Evolutionary conservation across 2,113 vertebrate genomes (phyloP), one percentile per base, ranked within the genome.

Genomic region (Bucco capensis): DNA sequence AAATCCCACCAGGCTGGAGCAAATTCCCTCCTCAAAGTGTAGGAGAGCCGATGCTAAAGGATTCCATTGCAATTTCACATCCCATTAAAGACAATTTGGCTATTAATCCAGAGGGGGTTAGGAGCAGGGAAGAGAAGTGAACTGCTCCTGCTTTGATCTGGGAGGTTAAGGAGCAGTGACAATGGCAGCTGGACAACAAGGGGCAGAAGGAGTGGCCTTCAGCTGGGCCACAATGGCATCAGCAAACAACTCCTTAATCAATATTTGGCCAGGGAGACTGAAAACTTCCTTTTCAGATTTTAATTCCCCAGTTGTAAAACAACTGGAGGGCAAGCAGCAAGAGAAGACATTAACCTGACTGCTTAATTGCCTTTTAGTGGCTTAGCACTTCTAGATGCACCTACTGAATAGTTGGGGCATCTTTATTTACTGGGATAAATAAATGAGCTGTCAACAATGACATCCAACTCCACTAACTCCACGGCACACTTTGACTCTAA

Each of bases 171-270:
- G 98, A 97, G 95, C 96, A 93, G 91, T 94, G 91, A 99, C 98
- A 99, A 99, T 98, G 94, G 98, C 97, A 97, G 97, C 97, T 96
- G 97, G 98, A 97, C 98, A 98, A 98, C 98, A 97, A 98, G 98
- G 98, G 98, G 98, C 98, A 97, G 95, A 97, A 97, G 97, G 98
- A 97, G 97, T 97, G 95, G 98, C 98, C 98, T 98, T 98, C 98
- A 97, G 96, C 93, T 94, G 96, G 83, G 94, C 96, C 98, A 98
- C 98, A 99, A 98, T 98, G 97, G 98, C 97, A 98, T 98, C 98
- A 97, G 98, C 98, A 99, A 99, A 99, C 98, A 99, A 98, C 98
- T 99, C 98, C 98, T 99, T 99, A 98, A 99, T 99, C 98, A 99
- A 99, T 99, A 99, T 99, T 99, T 99, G 99, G 98, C 98, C 98